Base-by-base conservation (phyloP, 1,140 invertebrate species). In the Orius insidiosus region DNA sequence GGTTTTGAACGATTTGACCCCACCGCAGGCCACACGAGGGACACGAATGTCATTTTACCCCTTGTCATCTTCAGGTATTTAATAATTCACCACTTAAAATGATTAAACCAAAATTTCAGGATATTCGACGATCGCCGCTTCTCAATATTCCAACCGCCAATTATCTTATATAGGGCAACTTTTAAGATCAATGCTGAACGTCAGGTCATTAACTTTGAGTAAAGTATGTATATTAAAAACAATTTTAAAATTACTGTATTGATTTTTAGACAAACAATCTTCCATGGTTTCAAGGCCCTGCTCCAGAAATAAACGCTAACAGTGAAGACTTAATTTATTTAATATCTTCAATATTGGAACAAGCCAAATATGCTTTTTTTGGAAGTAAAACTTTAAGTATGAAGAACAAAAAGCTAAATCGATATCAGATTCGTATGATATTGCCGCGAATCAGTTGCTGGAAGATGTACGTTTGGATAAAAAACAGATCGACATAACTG, bases 251-350 rank as follows among this genome's bases (percentile, higher is more conserved):
- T 36, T 3, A 4, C n/a, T 10, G 9, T 19, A 32, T 33, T 47
- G 34, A n/a, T 41, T 34, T 55, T 14, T 36, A 56, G 54, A 45
- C 33, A 37, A 50, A 47, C n/a, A 33, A 32, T 13, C 42, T 51
- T 30, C 48, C 44, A 38, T 56, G 50, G 47, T 50, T 47, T 32
- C 44, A 53, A 13, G 41, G 24, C 10, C 42, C 32, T 10, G 42
- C 34, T 6, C n/a, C 19, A 5, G 41, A 49, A 8, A 32, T 19
- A 16, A 32, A 38, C 16, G 31, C 48, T 32, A 37, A 42, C 16
- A 32, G 47, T 32, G 74, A 78, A 52, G 70, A 75, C 46, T 54
- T 78, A 24, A 67, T 76, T 32, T 75, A 73, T 51, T 59, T 78
- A 0, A 49, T 77, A 43, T 69, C 69, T 2, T 62, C 73, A 10